Base-by-base conservation (phyloP, 1,140 invertebrate genomes). In the Parasteatoda tepidariorum region DNA sequence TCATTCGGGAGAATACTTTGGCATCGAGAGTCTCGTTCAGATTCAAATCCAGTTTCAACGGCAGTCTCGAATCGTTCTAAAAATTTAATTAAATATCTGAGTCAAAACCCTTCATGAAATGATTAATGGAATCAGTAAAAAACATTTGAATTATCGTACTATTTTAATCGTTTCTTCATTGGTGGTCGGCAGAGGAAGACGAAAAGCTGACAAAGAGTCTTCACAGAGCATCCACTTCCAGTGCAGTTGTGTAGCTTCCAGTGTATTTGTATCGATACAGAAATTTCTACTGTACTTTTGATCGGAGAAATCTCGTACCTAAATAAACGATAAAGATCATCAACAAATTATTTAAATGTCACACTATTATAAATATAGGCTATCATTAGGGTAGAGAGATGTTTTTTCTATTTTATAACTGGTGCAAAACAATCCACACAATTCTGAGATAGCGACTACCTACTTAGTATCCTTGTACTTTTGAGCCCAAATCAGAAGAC, bases 211-310 rank as follows among this genome's bases (percentile, higher is more conserved):
- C 4, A 61, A 30, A 4, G 24, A n/a, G 13, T 78, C 61, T 13
- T 62, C n/a, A 3, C 74, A 78, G 1, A 78, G 38, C 38, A 78
- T 6, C 61, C 74, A 48, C 24, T 66, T 78, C 74, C 74, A 78
- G 15, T 78, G 74, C 18, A 64, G 22, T 31, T 78, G 59, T 1
- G 33, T 54, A 18, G 71, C 71, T 28, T 75, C 71, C 1, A 75
- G 30, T 4, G 57, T 22, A 15, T 28, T 55, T 2, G 57, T 33
- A 5, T 75, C 31, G 1, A 75, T 57, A 22, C 71, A 75, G 13
- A 75, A 75, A 38, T 38, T 22, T 5, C 31, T 15, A 31, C 68
- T 71, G 11, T 2, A 6, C 30, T 22, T 13, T 38, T 71, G 28
- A 24, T 54, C 30, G 2, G 68, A 38, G 22, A 71, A 71, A 18